Evolutionary conservation across 2,888 invertebrate species (phyloP), one percentile per base, ranked within the genome.

Genomic region (Acanthosoma haemorrhoidale): DNA sequence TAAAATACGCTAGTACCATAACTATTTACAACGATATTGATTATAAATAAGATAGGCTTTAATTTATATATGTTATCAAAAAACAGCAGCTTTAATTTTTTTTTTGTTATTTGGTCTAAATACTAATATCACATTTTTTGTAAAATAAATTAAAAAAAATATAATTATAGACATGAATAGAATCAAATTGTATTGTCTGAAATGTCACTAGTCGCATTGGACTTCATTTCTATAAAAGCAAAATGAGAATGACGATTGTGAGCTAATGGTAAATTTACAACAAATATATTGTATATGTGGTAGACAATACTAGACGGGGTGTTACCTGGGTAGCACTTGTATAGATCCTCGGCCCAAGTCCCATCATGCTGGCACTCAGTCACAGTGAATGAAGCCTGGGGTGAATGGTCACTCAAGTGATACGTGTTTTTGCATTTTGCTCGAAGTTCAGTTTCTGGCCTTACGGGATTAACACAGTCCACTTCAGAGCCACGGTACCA

Each of bases 311-410:
- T 38, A 51, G 41, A 1, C 38, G 21, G n/a, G 29, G 43, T 25
- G 11, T 71, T 75, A 75, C 74, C 73, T 75, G 75, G 74, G 25
- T 69, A 58, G 16, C 76, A 76, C 25, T 39, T 72, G 72, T 74
- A 76, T 13, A 75, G 70, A 13, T 70, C 61, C 9, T 70, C 38
- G 5, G 66, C 71, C 76, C 75, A 76, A 5, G 38, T 59, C 1
- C 76, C 76, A 32, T 74, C 69, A 2, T 34, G 13, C 2, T 43
- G 70, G 51, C 76, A 76, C 16, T 38, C 31, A 11, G 72, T 70
- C 4, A 51, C 61, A 9, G 68, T 70, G 70, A 66, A 72, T 15
- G 68, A 25, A 8, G 68, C 36, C 6, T 60, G 51, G 5, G 69
- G 70, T 15, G 69, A 59, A 15, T 57, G 6, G 58, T 71, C 21